Base-by-base conservation (phyloP, 92 coral and sea anemone genomes). In the Anthopleura xanthogrammica region DNA sequence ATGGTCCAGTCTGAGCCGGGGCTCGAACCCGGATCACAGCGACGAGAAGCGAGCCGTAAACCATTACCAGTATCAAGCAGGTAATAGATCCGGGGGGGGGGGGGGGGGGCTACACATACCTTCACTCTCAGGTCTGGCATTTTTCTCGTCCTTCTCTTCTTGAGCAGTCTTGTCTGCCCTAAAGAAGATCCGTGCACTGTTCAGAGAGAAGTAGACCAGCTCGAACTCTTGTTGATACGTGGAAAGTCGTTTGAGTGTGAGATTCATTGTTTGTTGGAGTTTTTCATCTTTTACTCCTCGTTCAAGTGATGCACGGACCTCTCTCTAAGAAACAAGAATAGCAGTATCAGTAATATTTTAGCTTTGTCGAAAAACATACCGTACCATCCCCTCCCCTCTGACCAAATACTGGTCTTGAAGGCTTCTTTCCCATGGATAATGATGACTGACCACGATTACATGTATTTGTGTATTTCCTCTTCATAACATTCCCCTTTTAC, bases 121-220 rank as follows among this genome's bases (percentile, higher is more conserved):
- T 43, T 72, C 83, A 88, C 90, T 85, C 70, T 85, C 94, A 43
- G 88, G 82, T 58, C 86, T 94, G 65, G 87, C 90, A 79, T 92
- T 91, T 60, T 90, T 95, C 81, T 95, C 98, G 65, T 95, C 99
- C 77, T 92, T 94, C 89, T 96, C 99, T 83, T 96, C 99, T n/a
- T 90, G 91, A 5, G 98, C 99, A 29, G 98, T 96, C 83, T 94
- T 96, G 89, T 96, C 99, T 40, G 99, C 99, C 54, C 98, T 91
- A 88, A 96, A 96, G 93, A 96, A 96, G 82, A 96, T 95, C 57
- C 99, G 80, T 12, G 99, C 99, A 72, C 99, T 96, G 87, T 95
- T 96, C 77, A 96, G 86, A 22, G 99, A 96, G 90, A 94, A 96
- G 92, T 92, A 94, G 10, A 96, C 93, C 82, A 96, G 82, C 88